Base-by-base conservation (phyloP, 2,797 vertebrate species). In the Gouania willdenowi region DNA sequence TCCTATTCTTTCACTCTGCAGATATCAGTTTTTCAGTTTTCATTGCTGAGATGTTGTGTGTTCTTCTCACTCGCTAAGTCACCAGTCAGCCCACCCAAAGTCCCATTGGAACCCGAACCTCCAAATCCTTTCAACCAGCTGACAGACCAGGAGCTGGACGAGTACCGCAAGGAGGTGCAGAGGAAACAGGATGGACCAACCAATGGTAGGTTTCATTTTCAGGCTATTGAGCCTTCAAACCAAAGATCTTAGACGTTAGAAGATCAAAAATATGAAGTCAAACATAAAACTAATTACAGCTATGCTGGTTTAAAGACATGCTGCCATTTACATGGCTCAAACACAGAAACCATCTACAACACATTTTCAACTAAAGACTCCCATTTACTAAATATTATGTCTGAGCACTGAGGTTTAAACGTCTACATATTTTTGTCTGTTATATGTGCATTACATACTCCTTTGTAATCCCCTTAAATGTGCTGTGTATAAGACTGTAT, bases 61-160 rank as follows among this genome's bases (percentile, higher is more conserved):
- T 36, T 5, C 8, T 34, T 36, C 2, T 50, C 7, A 71, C 42
- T 64, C 74, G 71, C 42, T 65, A 72, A 98, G 95, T 95, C 92
- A 49, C 91, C 93, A 25, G 93, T 91, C 33, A 90, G 82, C 36
- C 43, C 62, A 12, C 87, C 86, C 1, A 7, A 58, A 51, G 71
- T 47, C 11, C 78, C 91, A 6, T 59, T 78, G 0, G 92, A 93
- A 36, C 89, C 92, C 0, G 93, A 95, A 71, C 84, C 92, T 2
- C 94, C 93, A 0, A 98, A 98, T 63, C 96, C 96, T 22, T 98
- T 98, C 70, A 98, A 92, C 65, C 87, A 98, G 62, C 92, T 98
- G 51, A 98, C 95, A 0, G 96, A 98, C 84, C 90, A 93, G 81
- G 95, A 92, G 83, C 84, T 98, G 75, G 96, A 98, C 41, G 95